Evolutionary conservation across 1,140 invertebrate genomes (phyloP).

Genomic region (Branchinecta lindahli): DNA sequence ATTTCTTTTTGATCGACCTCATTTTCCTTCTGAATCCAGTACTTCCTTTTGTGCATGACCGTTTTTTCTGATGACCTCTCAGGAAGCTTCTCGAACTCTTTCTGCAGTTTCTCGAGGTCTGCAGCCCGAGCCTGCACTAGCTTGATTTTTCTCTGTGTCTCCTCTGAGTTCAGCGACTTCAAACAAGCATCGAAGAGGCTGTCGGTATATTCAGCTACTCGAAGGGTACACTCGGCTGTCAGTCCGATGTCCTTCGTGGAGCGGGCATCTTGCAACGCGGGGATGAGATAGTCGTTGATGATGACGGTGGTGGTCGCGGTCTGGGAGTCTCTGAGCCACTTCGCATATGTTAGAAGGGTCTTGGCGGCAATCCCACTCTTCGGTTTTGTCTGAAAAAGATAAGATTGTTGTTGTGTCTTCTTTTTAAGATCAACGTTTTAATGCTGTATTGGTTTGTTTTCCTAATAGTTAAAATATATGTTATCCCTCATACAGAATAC

Average conservation of each 20-base stretch:
- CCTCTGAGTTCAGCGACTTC: neutral
- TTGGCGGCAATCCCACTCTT: too few species aligned
- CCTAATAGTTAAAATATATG: too few species aligned
- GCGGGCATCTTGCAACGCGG: neutral
- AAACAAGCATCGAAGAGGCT: neutral
- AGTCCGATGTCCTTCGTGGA: neutral
- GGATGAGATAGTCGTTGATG: neutral
- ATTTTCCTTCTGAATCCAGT: slow-evolving; percentile 1
- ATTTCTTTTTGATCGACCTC: neutral
- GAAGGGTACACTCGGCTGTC: neutral
- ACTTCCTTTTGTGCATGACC: neutral
- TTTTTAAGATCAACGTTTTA: too few species aligned
- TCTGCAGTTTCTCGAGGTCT: neutral
- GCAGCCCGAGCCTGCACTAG: neutral
- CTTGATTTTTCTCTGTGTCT: neutral
- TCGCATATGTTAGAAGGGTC: neutral
- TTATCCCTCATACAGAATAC: too few species aligned
- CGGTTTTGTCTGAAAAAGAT: too few species aligned
- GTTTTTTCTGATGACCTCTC: neutral
- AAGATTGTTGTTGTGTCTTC: too few species aligned
- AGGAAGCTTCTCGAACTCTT: neutral
- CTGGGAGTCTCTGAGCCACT: neutral
- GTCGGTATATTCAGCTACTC: neutral
- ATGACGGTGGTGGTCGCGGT: neutral
- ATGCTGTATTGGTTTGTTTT: too few species aligned